A percentile compares a stretch with the other conserved stretches of the same genome.
Evolutionary conservation across 2,797 vertebrate species (phyloP).

Genomic region (Petrocephalus sullivani): DNA sequence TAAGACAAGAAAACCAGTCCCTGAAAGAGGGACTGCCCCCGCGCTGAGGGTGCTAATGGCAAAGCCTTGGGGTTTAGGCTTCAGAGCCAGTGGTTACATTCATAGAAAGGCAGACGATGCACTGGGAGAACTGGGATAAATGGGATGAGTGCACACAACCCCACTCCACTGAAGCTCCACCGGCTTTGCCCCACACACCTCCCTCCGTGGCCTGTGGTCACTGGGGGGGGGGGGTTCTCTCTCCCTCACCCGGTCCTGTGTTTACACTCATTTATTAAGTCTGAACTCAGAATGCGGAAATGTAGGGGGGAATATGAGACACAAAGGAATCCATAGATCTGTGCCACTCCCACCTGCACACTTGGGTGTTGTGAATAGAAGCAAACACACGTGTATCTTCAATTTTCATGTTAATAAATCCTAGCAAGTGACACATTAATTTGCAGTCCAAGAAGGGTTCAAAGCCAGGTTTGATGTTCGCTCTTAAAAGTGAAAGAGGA

Average conservation of each 20-base stretch:
- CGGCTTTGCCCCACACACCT: neutral
- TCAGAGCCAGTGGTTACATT: neutral
- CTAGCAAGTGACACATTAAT: neutral
- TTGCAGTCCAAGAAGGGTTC: neutral
- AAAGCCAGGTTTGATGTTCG: neutral
- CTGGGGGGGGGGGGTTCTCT: neutral
- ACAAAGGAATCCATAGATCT: neutral
- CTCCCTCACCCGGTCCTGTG: neutral
- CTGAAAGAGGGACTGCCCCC: neutral
- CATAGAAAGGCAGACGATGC: neutral
- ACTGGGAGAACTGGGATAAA: neutral
- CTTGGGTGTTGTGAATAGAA: neutral
- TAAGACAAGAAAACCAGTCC: neutral
- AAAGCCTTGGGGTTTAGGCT: neutral
- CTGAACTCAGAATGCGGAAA: neutral
- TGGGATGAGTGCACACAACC: too few relatives aligned
- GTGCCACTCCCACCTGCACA: neutral
- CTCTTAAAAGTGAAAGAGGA: neutral
- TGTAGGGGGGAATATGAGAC: neutral
- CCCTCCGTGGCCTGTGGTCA: neutral
- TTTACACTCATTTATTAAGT: neutral
- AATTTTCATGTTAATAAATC: neutral
- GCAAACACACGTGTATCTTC: too few relatives aligned
- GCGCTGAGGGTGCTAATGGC: neutral
- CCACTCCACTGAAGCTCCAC: neutral